Evolutionary conservation across 2,888 invertebrate genomes (phyloP).

Genomic region (Beris morrisii): DNA sequence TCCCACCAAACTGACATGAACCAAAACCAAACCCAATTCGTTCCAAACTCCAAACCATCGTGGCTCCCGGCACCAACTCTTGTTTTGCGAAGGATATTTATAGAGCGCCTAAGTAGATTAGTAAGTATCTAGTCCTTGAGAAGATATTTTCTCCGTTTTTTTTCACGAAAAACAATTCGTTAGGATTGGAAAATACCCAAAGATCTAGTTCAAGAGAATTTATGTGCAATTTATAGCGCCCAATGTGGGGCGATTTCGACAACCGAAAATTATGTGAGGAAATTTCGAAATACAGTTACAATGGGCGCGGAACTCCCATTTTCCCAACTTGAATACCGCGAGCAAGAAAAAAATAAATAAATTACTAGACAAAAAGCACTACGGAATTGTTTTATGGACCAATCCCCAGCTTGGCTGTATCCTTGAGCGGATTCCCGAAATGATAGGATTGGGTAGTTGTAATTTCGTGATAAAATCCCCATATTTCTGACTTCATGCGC

Average conservation of each 20-base stretch:
- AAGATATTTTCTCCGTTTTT: neutral
- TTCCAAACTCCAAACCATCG: neutral
- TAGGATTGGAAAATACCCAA: neutral
- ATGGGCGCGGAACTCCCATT: too few species aligned
- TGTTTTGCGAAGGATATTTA: constrained; percentile 7
- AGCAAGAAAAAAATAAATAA: too few species aligned
- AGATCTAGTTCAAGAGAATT: neutral
- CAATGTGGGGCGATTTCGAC: neutral
- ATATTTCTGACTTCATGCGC: too few species aligned
- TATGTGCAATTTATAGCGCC: neutral
- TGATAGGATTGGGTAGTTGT: too few species aligned
- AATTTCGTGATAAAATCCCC: too few species aligned
- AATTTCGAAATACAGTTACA: neutral
- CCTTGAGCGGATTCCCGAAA: too few species aligned
- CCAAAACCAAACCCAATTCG: neutral
- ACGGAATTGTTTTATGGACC: too few species aligned
- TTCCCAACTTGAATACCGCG: too few species aligned
- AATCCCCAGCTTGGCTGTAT: too few species aligned
- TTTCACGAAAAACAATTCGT: too few species aligned
- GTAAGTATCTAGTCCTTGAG: neutral
- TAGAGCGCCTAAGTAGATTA: constrained; percentile 11
- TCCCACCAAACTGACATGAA: neutral
- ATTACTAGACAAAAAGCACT: neutral
- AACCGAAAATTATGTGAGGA: neutral
- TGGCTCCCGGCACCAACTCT: neutral